These are phyloP conservation scores for Cheracebus regulus DNA, from an alignment of 2,797 vertebrate species.

Conservation along the genomic window DNA sequence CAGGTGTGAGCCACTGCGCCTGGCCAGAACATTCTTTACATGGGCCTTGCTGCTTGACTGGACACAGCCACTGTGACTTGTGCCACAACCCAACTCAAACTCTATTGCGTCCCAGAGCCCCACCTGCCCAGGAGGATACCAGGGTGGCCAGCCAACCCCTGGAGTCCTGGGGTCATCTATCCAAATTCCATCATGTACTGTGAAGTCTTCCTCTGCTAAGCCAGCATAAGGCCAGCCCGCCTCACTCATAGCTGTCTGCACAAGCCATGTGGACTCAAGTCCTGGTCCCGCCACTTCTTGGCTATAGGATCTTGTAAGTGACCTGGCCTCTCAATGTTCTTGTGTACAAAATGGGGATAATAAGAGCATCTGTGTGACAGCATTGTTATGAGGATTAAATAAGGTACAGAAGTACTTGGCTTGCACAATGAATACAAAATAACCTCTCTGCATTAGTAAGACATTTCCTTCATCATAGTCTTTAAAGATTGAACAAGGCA, in stretches of 20 bases:
- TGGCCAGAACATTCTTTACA: neutral
- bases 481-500: neutral
- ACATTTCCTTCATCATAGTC: neutral
- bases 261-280: neutral
- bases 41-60: neutral
- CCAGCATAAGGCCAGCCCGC: neutral
- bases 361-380: neutral
- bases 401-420: neutral
- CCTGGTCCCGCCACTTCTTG: neutral
- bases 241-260: neutral
- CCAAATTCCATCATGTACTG: neutral
- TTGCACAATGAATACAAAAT: neutral
- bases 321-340: neutral
- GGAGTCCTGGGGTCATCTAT: neutral
- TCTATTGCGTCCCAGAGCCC: neutral
- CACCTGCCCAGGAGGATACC: neutral
- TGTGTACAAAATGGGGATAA: neutral
- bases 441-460: neutral
- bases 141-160: neutral
- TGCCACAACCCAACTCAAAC: conserved; percentile 6
- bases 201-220: neutral
- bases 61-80: neutral
- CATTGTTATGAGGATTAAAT: neutral
- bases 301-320: neutral
- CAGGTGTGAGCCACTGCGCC: neutral